phyloP scores from a whole-genome alignment of 92 coral and sea anemone species.

The Plumapathes pennacea region DNA sequence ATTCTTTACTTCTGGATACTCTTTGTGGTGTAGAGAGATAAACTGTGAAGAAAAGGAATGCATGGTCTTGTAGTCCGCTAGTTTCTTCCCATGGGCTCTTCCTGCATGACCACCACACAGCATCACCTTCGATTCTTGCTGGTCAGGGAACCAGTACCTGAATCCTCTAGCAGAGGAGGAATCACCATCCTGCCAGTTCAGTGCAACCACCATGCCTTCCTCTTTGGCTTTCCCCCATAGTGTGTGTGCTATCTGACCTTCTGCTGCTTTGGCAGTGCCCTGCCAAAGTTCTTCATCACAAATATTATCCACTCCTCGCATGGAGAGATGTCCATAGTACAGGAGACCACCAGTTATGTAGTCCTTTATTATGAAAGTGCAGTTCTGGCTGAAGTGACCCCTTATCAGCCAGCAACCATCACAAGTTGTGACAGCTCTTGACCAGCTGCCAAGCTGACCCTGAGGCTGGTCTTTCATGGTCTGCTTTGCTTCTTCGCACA shows the following conservation, averaged over 20 bases:
- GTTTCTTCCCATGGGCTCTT: constrained; percentile 54
- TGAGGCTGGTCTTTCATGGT: constrained; percentile 22
- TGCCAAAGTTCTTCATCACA: constrained; percentile 47
- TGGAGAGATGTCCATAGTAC: constrained; percentile 64
- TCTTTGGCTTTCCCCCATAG: constrained; percentile 35
- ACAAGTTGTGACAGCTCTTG: constrained; percentile 43
- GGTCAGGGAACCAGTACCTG: constrained; percentile 14
- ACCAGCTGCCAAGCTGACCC: constrained; percentile 34
- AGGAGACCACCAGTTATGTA: constrained; percentile 41
- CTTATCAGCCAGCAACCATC: constrained; percentile 67
- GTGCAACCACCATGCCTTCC: constrained; percentile 25
- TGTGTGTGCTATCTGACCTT: constrained; percentile 46
- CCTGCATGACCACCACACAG: constrained; percentile 30
- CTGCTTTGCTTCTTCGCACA: constrained; percentile 41
- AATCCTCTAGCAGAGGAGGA: constrained; percentile 50
- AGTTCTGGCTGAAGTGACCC: constrained; percentile 54
- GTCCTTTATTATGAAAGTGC: constrained; percentile 45
- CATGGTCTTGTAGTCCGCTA: constrained; percentile 27
- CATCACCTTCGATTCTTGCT: background rate
- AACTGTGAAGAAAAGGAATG: constrained; percentile 13
- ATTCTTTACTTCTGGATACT: constrained; percentile 16
- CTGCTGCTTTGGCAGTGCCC: constrained; percentile 59
- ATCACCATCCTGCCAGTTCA: constrained; percentile 61
- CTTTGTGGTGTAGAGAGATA: constrained; percentile 18
- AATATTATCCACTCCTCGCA: constrained; percentile 45